Evolutionary conservation across 1,140 invertebrate species (phyloP).

Genomic region (Anthonomus grandis): DNA sequence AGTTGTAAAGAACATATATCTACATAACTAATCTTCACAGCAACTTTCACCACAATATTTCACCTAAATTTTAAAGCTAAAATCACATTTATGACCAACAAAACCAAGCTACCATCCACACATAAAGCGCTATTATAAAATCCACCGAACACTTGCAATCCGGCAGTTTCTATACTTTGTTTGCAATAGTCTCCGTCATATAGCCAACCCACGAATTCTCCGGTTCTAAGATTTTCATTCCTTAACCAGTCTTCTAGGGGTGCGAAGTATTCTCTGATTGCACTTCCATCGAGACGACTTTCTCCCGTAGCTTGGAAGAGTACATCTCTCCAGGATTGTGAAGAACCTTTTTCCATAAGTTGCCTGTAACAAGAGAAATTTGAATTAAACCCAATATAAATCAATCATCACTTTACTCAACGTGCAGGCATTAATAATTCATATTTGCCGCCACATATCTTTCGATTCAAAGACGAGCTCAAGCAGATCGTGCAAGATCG

Average conservation of each 20-base stretch:
- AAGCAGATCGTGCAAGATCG: background rate
- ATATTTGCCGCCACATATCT: no score
- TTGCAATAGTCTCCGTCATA: slow-evolving; percentile 86
- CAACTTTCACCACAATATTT: no score
- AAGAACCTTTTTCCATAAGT: slow-evolving; percentile 81
- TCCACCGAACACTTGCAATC: slow-evolving; percentile 76
- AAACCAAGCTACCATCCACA: no score
- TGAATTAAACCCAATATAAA: no score
- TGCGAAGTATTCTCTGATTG: slow-evolving; percentile 89
- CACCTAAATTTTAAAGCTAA: no score
- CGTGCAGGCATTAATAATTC: no score
- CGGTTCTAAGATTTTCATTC: slow-evolving; percentile 74
- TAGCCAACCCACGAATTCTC: slow-evolving; percentile 77
- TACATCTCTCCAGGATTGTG: slow-evolving; percentile 80
- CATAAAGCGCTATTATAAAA: slow-evolving; percentile 77
- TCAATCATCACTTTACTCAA: no score
- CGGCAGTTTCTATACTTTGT: slow-evolving; percentile 78
- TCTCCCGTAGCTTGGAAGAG: slow-evolving; percentile 78
- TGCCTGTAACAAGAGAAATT: slow-evolving; percentile 60
- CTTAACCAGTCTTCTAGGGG: slow-evolving; percentile 88
- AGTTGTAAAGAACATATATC: no score
- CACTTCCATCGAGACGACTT: slow-evolving; percentile 71
- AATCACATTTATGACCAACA: no score
- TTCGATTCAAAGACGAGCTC: background rate
- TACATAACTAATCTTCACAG: no score